These are phyloP conservation scores for Dastarcus helophoroides DNA, from an alignment of 2,888 invertebrate genomes.

Conservation along the genomic window DNA sequence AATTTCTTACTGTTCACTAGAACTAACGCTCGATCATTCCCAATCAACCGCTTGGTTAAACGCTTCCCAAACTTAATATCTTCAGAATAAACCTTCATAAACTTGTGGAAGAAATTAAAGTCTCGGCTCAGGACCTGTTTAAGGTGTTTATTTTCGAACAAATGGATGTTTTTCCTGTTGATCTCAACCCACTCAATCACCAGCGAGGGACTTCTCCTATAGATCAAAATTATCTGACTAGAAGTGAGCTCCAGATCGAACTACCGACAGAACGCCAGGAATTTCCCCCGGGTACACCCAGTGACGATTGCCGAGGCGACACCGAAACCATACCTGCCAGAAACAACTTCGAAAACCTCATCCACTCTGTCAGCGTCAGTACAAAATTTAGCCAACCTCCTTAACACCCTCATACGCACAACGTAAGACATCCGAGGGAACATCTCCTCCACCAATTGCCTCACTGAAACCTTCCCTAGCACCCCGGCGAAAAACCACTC, in stretches of 20 bases:
- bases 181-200: slow-evolving; percentile 5
- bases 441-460: slow-evolving; percentile 17
- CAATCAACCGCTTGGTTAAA: slow-evolving; percentile 8
- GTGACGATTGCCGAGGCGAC: slow-evolving; percentile 16
- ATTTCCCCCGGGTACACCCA: slow-evolving; percentile 18
- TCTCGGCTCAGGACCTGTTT: slow-evolving; percentile 7
- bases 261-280: slow-evolving; percentile 12
- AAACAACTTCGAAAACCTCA: slow-evolving; percentile 16
- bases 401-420: slow-evolving; percentile 19
- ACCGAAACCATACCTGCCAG: slow-evolving; percentile 18
- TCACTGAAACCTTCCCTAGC: slow-evolving; percentile 13
- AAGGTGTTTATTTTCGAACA: slow-evolving; percentile 8
- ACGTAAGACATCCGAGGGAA: slow-evolving; percentile 19
- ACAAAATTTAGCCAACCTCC: slow-evolving; percentile 14
- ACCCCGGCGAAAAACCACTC: slow-evolving; percentile 20
- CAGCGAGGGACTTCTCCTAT: slow-evolving; percentile 12
- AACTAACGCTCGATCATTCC: slow-evolving; percentile 4
- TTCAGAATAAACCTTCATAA: slow-evolving; percentile 2
- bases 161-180: slow-evolving; percentile 5
- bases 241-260: slow-evolving; percentile 14
- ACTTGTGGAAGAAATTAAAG: slow-evolving; percentile 7
- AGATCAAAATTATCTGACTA: slow-evolving; percentile 17
- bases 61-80: slow-evolving; percentile 9
- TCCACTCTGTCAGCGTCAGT: slow-evolving; percentile 15
- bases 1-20: slow-evolving; percentile 6